phyloP scores from a whole-genome alignment of 2,113 vertebrate genomes.

The Pteronura brasiliensis region DNA sequence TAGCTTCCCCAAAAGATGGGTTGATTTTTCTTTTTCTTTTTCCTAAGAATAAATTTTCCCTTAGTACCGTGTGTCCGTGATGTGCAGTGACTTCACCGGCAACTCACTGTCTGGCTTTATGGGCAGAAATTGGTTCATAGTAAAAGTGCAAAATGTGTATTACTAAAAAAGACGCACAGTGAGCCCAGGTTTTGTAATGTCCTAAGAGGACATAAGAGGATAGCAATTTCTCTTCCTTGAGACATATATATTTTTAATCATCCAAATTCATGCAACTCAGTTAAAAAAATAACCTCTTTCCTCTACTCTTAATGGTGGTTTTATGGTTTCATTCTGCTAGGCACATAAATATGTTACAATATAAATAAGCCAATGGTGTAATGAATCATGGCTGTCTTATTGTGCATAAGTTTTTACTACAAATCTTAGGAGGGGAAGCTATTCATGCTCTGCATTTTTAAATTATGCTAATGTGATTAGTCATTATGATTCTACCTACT shows the following conservation, averaged over 20 bases:
- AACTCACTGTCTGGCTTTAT: background rate
- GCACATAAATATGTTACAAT: constrained; percentile 53
- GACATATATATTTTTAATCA: background rate
- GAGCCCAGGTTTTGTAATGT: background rate
- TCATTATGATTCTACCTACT: constrained; percentile 49
- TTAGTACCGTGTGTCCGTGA: background rate
- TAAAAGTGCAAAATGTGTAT: background rate
- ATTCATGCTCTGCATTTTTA: constrained; percentile 45
- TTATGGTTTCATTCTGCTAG: constrained; percentile 64
- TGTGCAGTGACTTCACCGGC: background rate
- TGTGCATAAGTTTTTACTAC: constrained; percentile 53
- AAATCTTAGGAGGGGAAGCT: background rate
- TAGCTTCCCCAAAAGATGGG: background rate
- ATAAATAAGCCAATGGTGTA: constrained; percentile 45
- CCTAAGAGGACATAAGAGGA: background rate
- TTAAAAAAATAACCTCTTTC: constrained; percentile 43
- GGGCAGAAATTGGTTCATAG: constrained; percentile 2
- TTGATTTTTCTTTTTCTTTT: background rate
- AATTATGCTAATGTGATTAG: constrained; percentile 69
- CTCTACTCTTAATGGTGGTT: constrained; percentile 34
- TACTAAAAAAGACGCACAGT: constrained; percentile 10
- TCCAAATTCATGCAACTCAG: constrained; percentile 35
- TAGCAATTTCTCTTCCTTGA: background rate
- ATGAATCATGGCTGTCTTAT: constrained; percentile 63
- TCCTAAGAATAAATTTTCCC: background rate